These are phyloP conservation scores for Cetonia aurata DNA, from an alignment of 2,888 invertebrate species.

Conservation along the genomic window DNA sequence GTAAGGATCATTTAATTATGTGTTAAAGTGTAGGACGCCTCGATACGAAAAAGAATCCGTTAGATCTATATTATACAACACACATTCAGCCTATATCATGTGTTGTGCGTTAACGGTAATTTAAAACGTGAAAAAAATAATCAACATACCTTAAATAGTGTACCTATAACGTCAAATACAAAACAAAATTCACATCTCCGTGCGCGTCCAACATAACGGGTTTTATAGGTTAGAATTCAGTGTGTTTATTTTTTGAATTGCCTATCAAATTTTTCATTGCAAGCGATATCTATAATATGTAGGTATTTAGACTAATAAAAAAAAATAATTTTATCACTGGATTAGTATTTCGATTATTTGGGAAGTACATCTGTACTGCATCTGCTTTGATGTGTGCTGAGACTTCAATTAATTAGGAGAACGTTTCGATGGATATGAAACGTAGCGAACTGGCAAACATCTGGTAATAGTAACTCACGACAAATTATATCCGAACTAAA, in stretches of 20 bases:
- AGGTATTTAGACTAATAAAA: neutral
- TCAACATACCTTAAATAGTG: conserved; percentile 30
- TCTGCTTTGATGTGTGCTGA: neutral
- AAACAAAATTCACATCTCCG: conserved; percentile 4
- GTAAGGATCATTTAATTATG: conserved; percentile 53
- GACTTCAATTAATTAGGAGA: conserved; percentile 15
- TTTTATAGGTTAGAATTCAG: conserved; percentile 25
- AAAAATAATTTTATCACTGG: neutral
- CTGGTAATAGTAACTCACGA: too few relatives aligned
- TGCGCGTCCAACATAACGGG: neutral
- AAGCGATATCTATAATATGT: neutral
- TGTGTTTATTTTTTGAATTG: neutral
- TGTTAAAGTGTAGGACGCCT: conserved; percentile 27
- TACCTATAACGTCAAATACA: conserved; percentile 17
- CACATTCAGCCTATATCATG: conserved; percentile 30
- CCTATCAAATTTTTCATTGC: neutral
- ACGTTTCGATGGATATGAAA: neutral
- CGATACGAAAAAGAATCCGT: conserved; percentile 23
- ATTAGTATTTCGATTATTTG: conserved; percentile 1
- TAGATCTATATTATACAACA: conserved; percentile 31
- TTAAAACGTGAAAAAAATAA: conserved; percentile 20
- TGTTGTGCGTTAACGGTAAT: conserved; percentile 23
- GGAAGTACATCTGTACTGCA: neutral
- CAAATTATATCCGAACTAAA: neutral
- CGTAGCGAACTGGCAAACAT: neutral